Conservation (phyloP, 2,113 vertebrate species). For the Pelecanoides urinatrix region DNA sequence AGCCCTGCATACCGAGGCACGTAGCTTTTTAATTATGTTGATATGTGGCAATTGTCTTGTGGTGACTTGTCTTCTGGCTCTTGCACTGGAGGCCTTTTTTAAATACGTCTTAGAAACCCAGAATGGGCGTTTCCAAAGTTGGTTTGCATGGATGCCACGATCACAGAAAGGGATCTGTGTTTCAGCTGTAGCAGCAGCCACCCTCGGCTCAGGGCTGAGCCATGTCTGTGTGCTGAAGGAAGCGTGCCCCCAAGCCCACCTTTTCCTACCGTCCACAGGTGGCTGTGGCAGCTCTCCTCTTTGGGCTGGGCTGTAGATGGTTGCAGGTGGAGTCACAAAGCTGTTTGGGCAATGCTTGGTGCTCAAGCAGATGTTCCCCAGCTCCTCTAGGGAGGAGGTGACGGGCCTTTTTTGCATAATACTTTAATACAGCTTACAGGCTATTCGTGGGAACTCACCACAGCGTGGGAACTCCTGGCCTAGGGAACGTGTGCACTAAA, state of each 20-base stretch:
- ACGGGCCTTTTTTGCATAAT: slow-evolving; percentile 20
- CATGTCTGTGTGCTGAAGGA: background rate
- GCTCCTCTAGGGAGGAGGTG: slow-evolving; percentile 6
- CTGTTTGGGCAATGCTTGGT: background rate
- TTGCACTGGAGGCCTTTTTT: background rate
- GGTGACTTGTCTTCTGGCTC: slow-evolving; percentile 58
- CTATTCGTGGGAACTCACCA: background rate
- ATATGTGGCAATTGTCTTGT: slow-evolving; percentile 59
- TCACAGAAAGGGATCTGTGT: background rate
- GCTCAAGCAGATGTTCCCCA: background rate
- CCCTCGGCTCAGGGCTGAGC: background rate
- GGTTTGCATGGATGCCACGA: background rate
- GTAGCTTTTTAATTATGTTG: slow-evolving; percentile 61
- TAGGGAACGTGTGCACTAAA: background rate
- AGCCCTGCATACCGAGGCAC: slow-evolving; percentile 5
- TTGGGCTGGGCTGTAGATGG: background rate
- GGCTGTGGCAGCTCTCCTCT: background rate
- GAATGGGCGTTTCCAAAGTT: background rate
- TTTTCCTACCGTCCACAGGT: background rate
- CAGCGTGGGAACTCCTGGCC: slow-evolving; percentile 32
- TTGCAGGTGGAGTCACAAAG: background rate
- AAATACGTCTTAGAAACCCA: background rate
- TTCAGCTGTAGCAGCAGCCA: background rate
- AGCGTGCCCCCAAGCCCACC: background rate
- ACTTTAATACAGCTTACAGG: slow-evolving; percentile 20